Conservation (phyloP, 1,140 invertebrate species). For the Drosophila melanica region DNA sequence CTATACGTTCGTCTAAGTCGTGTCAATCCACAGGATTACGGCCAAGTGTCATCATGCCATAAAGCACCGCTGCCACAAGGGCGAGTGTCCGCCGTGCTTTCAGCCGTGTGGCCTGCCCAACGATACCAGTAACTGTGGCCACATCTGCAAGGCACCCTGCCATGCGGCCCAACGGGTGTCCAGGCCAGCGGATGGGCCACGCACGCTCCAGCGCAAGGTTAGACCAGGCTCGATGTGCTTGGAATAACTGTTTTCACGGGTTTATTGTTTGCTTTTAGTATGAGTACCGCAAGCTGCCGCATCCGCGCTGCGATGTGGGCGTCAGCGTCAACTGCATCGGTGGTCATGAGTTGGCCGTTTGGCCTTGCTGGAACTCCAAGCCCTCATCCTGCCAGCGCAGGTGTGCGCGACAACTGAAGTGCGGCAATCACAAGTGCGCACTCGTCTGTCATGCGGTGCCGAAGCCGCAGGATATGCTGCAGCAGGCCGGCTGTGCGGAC, state of each 20-base stretch:
- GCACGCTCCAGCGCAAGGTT: conserved; percentile 50
- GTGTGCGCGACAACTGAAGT: conserved; percentile 82
- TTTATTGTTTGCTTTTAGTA: conserved; percentile 66
- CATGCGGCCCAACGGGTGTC: conserved; percentile 90
- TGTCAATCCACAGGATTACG: conserved; percentile 85
- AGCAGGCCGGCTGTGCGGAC: conserved; percentile 86
- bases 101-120: conserved; percentile 88
- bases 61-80: conserved; percentile 94
- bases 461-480: conserved; percentile 79
- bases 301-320: conserved; percentile 89
- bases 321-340: conserved; percentile 92
- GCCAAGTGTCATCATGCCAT: conserved; percentile 92
- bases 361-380: conserved; percentile 90
- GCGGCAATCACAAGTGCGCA: conserved; percentile 92
- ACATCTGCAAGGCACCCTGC: conserved; percentile 90
- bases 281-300: conserved; percentile 88
- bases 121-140: conserved; percentile 87
- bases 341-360: conserved; percentile 90
- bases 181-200: conserved; percentile 24
- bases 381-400: conserved; percentile 89
- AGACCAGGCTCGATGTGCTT: background rate
- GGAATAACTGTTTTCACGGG: background rate
- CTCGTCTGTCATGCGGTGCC: conserved; percentile 89
- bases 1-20: background rate
- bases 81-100: conserved; percentile 92